Evolutionary conservation across 2,888 invertebrate genomes (phyloP).

Genomic region (Falcaria lacertinaria): DNA sequence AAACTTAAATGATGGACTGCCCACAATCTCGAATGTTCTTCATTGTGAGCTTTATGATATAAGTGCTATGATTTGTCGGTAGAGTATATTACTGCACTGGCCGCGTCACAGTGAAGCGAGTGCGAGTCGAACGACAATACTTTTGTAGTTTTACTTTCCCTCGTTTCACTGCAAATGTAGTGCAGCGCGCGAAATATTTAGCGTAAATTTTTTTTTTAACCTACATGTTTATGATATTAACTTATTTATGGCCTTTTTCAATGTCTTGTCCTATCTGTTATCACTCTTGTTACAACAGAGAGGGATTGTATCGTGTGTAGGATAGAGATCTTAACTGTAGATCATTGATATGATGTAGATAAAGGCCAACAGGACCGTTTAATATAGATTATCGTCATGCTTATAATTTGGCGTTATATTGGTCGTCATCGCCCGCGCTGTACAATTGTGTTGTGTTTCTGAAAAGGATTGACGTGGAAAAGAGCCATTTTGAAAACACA

Average conservation of each 20-base stretch:
- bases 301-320: no score
- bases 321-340: no score
- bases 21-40: constrained; percentile 62
- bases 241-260: no score
- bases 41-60: constrained; percentile 52
- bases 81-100: constrained; percentile 66
- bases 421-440: constrained; percentile 48
- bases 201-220: constrained; percentile 20
- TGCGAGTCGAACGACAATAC: constrained; percentile 20
- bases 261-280: no score
- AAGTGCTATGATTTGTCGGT: constrained; percentile 57
- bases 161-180: constrained; percentile 64
- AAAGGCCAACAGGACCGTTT: no score
- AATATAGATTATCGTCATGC: constrained; percentile 32
- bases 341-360: no score
- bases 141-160: constrained; percentile 21
- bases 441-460: constrained; percentile 91
- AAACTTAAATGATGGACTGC: constrained; percentile 57
- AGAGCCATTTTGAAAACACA: constrained; percentile 94
- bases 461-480: constrained; percentile 89
- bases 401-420: constrained; percentile 23
- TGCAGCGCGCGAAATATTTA: constrained; percentile 36
- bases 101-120: constrained; percentile 64
- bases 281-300: no score
- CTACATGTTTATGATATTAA: constrained; percentile 18